phyloP scores from a whole-genome alignment of 2,797 vertebrate species.

The Myotis vivesi region DNA sequence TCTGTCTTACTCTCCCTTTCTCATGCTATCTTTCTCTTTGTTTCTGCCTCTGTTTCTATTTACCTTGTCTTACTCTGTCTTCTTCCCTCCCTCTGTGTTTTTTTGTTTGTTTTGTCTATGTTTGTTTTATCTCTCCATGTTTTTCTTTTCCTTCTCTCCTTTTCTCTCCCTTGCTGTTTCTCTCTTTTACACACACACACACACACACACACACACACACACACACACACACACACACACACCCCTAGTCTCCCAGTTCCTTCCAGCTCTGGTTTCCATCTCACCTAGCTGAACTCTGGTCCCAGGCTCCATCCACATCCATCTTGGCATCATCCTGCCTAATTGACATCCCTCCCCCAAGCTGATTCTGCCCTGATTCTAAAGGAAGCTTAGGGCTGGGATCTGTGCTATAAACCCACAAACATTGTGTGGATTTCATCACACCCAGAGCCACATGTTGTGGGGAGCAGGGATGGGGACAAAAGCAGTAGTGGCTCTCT shows the following conservation, averaged over 20 bases:
- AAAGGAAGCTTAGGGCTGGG: neutral
- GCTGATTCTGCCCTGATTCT: neutral
- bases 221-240: no score
- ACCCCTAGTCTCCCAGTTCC: neutral
- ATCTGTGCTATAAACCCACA: neutral
- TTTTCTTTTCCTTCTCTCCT: neutral
- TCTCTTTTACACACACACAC: neutral
- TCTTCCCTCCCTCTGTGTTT: neutral
- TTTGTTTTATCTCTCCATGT: neutral
- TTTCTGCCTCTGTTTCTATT: neutral
- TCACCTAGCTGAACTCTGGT: neutral
- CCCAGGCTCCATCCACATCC: neutral
- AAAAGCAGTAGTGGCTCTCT: neutral
- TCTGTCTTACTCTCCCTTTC: neutral
- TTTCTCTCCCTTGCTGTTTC: neutral
- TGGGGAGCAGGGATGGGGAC: neutral
- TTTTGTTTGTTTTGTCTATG: neutral
- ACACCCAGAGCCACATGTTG: neutral
- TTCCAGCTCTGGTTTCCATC: neutral
- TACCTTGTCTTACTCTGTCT: neutral
- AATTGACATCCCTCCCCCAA: accelerated
- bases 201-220: neutral
- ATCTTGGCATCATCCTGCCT: neutral
- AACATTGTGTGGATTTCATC: neutral
- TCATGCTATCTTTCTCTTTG: neutral